Evolutionary conservation across 2,888 invertebrate species (phyloP), one percentile per base, ranked within the genome.

Genomic region (Pyrrhosoma nymphula): DNA sequence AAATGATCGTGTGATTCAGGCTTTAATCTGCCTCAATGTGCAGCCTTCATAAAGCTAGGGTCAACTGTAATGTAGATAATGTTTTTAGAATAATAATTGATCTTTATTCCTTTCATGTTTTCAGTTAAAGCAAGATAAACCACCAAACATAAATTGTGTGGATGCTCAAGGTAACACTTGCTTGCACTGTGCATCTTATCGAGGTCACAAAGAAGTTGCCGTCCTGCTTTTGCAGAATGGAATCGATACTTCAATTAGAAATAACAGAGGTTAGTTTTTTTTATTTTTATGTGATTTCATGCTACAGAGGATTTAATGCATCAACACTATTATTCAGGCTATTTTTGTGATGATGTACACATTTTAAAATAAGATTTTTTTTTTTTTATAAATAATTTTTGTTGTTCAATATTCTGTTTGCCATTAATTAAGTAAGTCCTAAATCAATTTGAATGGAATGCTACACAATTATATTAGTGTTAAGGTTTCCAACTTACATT

Each of bases 91-190:
- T 47, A 47, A 47, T 47, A 47, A 47, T 2, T 47, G 8, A 47
- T 47, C 47, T 47, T 60, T 20, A 35, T 82, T 30, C 16, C 14
- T 35, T 16, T 56, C 0, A 26, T 56, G 26, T 56, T 97, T 96
- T 1, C 96, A 98, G 98, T 96, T 98, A 56, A 97, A 97, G 96
- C 97, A 97, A 56, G 96, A 97, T 0, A 97, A 97, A 96, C 97
- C 98, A 0, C 98, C 98, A 0, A 98, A 97, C 96, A 98, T 98
- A 95, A 98, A 98, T 97, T 98, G 98, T 96, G 97, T 97, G 95
- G 98, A 98, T 96, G 97, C 97, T 0, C 97, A 97, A 96, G 98
- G 98, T 95, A 98, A 98, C 97, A 98, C 98, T 0, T 97, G 98
- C 69, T 97, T 98, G 3, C 98, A 98, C 96, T 97, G 98, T 96